A percentile compares a stretch with the other conserved stretches of the same genome.
Evolutionary conservation across 1,140 invertebrate genomes (phyloP).

Genomic region (Drosophila takahashii): DNA sequence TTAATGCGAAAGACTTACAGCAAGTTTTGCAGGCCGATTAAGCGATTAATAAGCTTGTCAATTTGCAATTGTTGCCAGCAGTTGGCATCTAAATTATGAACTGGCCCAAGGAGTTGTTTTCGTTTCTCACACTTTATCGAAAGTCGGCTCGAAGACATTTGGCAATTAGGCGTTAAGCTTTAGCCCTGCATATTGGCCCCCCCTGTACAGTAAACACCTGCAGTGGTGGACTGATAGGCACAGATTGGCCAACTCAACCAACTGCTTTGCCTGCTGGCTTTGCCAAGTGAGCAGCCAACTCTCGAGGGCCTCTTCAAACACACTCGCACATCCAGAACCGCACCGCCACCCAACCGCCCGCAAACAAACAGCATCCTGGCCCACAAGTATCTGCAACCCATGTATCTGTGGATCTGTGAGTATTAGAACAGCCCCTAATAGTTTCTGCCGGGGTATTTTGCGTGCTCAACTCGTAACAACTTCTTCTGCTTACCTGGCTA

Average conservation of each 20-base stretch:
- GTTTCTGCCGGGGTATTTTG: constrained; percentile 51
- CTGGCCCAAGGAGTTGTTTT: constrained; percentile 48
- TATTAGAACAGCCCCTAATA: constrained; percentile 62
- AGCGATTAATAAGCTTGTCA: constrained; percentile 82
- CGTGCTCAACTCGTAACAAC: constrained; percentile 50
- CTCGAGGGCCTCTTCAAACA: constrained; percentile 72
- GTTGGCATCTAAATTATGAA: constrained; percentile 74
- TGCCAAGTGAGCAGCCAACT: constrained; percentile 57
- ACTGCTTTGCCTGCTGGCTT: constrained; percentile 2
- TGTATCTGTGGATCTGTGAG: constrained; percentile 2
- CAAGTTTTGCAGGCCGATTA: constrained; percentile 80
- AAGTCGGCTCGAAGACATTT: constrained; percentile 56
- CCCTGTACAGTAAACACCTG: constrained; percentile 60
- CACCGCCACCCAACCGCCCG: too few species aligned
- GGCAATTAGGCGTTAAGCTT: constrained; percentile 64
- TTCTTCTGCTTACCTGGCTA: constrained; percentile 80
- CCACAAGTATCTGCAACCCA: constrained; percentile 34
- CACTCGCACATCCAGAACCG: constrained; percentile 29
- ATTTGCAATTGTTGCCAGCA: constrained; percentile 77
- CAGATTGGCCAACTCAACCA: constrained; percentile 59
- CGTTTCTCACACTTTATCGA: constrained; percentile 48
- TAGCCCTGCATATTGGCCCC: background rate
- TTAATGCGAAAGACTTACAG: constrained; percentile 76
- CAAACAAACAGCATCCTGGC: constrained; percentile 23
- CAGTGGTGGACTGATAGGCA: constrained; percentile 35